Base-by-base conservation (phyloP, 1,140 invertebrate species). In the Tetramorium simillimum region DNA sequence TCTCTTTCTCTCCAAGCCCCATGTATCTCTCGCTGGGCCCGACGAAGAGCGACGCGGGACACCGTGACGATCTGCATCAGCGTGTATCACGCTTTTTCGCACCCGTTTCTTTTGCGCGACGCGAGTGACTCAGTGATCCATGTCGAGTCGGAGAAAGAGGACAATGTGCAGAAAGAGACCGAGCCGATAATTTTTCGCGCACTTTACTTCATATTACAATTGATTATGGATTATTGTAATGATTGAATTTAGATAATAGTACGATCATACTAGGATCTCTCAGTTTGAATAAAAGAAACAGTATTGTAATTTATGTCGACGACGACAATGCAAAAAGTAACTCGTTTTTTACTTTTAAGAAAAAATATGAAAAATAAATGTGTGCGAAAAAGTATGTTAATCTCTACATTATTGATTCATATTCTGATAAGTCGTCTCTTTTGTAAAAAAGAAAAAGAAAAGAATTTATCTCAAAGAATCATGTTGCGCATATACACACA, bases 21-120 rank as follows among this genome's bases (percentile, higher is more conserved):
- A 24, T 69, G 9, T 9, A 65, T 33, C 51, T 14, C 51, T 46
- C 33, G 63, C 0, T 7, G 46, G 28, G 43, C n/a, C n/a, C 12
- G 65, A 69, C 65, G 65, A 69, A 46, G 65, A 65, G 9, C 14
- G 49, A 7, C 62, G 75, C 60, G 28, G 51, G 14, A 5, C 14
- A 86, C 85, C 85, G 76, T 86, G 76, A 86, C 85, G 14, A 86
- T 69, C 76, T 49, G 85, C 77, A 67, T 80, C 85, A 67, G 37
- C 43, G 63, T 80, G 51, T 80, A 67, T 69, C 21, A 46, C 75
- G 46, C 49, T 78, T 86, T 80, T 84, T 84, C 69, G 53, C 80
- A 60, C 18, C 53, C 51, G 24, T 49, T 80, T 60, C 76, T 86
- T 86, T 65, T 63, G n/a, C 60, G 40, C 58, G 58, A 73, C 51